Base-by-base conservation (phyloP, 1,140 invertebrate species). In the Brachionus plicatilis region DNA sequence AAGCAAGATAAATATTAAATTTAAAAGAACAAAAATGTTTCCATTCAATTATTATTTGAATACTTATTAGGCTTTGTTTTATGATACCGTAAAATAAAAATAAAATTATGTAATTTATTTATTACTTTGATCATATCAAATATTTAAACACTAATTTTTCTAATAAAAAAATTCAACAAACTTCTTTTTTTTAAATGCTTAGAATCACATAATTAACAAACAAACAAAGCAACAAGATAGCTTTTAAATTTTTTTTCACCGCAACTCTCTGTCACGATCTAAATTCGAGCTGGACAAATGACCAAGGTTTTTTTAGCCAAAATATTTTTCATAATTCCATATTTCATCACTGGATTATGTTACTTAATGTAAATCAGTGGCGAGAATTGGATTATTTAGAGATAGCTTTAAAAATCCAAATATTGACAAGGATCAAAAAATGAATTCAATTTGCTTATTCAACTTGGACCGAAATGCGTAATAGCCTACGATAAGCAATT, bases 1-100 rank as follows among this genome's bases (percentile, higher is more conserved):
- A 60, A 60, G 53, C 53, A 60, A 60, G 53, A 60, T 60, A 60
- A 60, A 60, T 60, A 60, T 60, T 60, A 60, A 60, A 60, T 60
- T 60, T 60, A 60, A 20, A 8, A 60, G 53, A 60, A 60, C 53
- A 9, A 60, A 53, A 60, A 60, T 60, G 53, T 60, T 60, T 60
- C 53, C 53, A 60, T 60, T 60, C 8, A 60, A 60, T 60, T 56
- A n/a, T n/a, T 50, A 53, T 60, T 60, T 60, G 53, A 56, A 56
- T 60, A 60, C 53, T 60, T 60, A 60, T 60, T 60, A 60, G 53
- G 53, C 53, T 60, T 60, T 60, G 53, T 60, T 60, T 60, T 60
- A 60, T 60, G 53, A 60, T 60, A 60, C 53, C 53, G 53, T 60
- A 60, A 60, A 60, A 60, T 60, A 60, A 60, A 60, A 20, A 60